Evolutionary conservation across 2,888 invertebrate species (phyloP).

Genomic region (Drosophila mimetica): DNA sequence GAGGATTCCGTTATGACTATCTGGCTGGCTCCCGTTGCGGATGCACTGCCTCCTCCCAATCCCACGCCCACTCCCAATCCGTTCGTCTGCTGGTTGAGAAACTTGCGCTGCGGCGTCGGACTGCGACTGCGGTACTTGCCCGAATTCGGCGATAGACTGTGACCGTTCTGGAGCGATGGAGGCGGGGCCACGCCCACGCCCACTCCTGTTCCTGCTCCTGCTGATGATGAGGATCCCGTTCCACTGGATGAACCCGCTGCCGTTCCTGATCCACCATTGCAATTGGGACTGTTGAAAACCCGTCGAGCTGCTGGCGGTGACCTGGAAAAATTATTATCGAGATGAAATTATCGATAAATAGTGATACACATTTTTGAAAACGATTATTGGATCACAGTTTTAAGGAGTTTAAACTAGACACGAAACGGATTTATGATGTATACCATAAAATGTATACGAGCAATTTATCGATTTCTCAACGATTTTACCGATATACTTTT

Average conservation of each 20-base stretch:
- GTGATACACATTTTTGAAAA: not conserved
- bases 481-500: not conserved
- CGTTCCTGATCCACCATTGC: slow-evolving; percentile 8
- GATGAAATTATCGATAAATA: not conserved
- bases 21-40: slow-evolving; percentile 3
- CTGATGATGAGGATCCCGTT: not conserved
- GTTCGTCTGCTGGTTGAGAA: slow-evolving; percentile 72
- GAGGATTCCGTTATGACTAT: slow-evolving; percentile 1
- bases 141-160: slow-evolving; percentile 68
- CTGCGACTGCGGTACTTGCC: slow-evolving; percentile 85
- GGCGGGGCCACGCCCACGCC: not conserved
- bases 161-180: slow-evolving; percentile 12
- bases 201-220: slow-evolving; percentile 18
- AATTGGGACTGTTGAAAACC: slow-evolving; percentile 64
- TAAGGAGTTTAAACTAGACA: too few species aligned
- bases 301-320: slow-evolving; percentile 84
- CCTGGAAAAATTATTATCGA: slow-evolving; percentile 59
- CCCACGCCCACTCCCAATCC: not conserved
- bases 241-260: not conserved
- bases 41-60: slow-evolving; percentile 18
- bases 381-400: too few species aligned
- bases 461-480: not conserved
- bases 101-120: slow-evolving; percentile 86
- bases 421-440: too few species aligned
- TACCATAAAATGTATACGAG: too few species aligned